Conservation (phyloP, 1,140 invertebrate genomes). For the Pseudoatta argentina region DNA sequence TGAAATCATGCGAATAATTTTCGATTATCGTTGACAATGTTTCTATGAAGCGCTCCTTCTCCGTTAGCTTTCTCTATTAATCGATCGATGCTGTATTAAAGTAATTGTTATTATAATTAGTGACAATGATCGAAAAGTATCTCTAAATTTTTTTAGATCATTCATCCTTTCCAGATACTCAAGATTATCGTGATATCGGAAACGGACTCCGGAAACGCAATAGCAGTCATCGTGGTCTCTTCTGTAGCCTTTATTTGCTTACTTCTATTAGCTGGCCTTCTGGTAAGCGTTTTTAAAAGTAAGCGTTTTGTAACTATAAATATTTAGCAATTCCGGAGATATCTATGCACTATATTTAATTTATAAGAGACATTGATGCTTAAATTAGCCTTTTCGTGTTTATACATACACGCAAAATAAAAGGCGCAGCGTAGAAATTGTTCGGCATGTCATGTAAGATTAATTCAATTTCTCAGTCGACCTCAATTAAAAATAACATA, state of each 20-base stretch:
- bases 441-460: background rate
- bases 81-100: conserved; percentile 5
- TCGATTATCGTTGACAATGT: background rate
- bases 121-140: conserved; percentile 18
- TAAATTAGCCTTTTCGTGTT: background rate
- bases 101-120: background rate
- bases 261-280: conserved; percentile 88
- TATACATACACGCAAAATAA: background rate
- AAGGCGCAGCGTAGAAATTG: background rate
- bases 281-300: conserved; percentile 87
- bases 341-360: conserved; percentile 12
- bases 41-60: conserved; percentile 6
- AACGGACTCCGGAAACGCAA: conserved; percentile 84
- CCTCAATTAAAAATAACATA: too few relatives aligned
- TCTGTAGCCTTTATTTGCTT: conserved; percentile 87
- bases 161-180: conserved; percentile 78
- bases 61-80: background rate
- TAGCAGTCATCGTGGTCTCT: conserved; percentile 87
- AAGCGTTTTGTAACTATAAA: conserved; percentile 76
- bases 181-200: conserved; percentile 84
- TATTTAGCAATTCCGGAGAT: background rate
- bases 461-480: background rate
- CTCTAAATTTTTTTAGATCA: conserved; percentile 49
- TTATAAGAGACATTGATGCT: background rate
- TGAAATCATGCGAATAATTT: background rate